Percentiles rank a stretch among this genome's conserved stretches.
Conservation (phyloP, 1,140 invertebrate genomes). For the Drosophila takahashii region DNA sequence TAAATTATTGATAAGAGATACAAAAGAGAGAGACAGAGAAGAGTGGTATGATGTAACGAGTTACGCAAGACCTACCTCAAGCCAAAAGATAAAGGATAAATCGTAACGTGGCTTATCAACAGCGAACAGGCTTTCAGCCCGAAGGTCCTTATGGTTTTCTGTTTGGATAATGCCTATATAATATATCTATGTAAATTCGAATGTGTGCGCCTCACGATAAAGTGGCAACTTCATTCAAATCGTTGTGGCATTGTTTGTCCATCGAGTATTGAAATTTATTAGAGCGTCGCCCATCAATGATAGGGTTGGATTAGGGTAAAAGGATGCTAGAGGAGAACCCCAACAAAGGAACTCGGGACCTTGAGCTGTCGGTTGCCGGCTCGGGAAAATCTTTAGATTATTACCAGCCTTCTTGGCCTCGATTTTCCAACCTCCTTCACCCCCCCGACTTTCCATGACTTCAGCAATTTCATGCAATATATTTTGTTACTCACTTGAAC, state of each 20-base stretch:
- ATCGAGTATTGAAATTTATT: constrained; percentile 58
- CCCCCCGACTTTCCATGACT: constrained; percentile 13
- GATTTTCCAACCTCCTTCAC: constrained; percentile 1
- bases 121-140: constrained; percentile 21
- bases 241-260: constrained; percentile 53
- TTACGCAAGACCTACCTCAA: constrained; percentile 47
- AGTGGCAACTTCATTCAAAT: constrained; percentile 63
- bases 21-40: not conserved
- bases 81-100: constrained; percentile 45
- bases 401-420: constrained; percentile 27
- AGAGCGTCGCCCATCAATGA: constrained; percentile 49
- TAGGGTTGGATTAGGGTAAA: constrained; percentile 36
- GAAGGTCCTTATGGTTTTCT: constrained; percentile 18
- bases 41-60: constrained; percentile 4
- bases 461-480: constrained; percentile 35
- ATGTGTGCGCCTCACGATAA: constrained; percentile 30
- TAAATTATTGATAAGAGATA: constrained; percentile 52
- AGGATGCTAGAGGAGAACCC: constrained; percentile 19
- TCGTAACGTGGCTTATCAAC: constrained; percentile 51
- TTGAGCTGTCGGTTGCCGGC: constrained; percentile 55
- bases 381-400: constrained; percentile 34
- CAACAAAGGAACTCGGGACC: constrained; percentile 29
- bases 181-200: constrained; percentile 5
- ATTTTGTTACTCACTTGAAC: constrained; percentile 46
- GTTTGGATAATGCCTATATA: constrained; percentile 36